Evolutionary conservation across 2,888 invertebrate genomes (phyloP), one percentile per base, ranked within the genome.

Genomic region (Piscicola geometra): DNA sequence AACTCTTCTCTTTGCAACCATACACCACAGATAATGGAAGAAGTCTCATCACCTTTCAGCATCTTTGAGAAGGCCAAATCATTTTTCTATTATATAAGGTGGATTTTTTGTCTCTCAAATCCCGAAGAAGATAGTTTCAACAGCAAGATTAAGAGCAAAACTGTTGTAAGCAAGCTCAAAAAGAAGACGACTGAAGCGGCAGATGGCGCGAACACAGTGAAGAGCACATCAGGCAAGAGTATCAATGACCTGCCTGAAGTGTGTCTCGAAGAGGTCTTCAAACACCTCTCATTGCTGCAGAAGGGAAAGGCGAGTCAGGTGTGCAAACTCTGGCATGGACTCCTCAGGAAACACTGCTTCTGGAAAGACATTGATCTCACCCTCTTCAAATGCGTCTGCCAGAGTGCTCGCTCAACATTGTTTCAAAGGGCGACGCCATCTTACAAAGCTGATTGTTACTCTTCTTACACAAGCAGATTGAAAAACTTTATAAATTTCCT

Each of bases 281-380:
- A 82, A 12, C 83, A 81, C 72, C 80, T 85, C 28, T 78, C 78
- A 47, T 80, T 80, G 25, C 78, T 80, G 69, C 82, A 84, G 47
- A 82, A 83, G 77, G 84, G 83, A 2, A 76, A 78, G 32, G 78
- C 79, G 15, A 79, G 82, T 30, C 78, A 78, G 76, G 83, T 85
- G 1, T 84, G 83, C 76, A 60, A 76, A 25, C 78, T 82, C 15
- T 85, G 85, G 85, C 77, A 79, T 41, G 75, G 75, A 1, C 71
- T 83, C 47, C 78, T 83, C 71, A 78, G 79, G 73, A 81, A 80
- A 1, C 81, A 83, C 9, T 75, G 79, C 56, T 77, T 84, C 15
- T 85, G 85, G 85, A 81, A 78, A 15, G 78, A 79, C 70, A 79
- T 85, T n/a, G 81, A 82, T 15, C 80, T 84, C 74, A 82, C 83